Evolutionary conservation across 2,113 vertebrate genomes (phyloP).

Genomic region (Carlito syrichta): DNA sequence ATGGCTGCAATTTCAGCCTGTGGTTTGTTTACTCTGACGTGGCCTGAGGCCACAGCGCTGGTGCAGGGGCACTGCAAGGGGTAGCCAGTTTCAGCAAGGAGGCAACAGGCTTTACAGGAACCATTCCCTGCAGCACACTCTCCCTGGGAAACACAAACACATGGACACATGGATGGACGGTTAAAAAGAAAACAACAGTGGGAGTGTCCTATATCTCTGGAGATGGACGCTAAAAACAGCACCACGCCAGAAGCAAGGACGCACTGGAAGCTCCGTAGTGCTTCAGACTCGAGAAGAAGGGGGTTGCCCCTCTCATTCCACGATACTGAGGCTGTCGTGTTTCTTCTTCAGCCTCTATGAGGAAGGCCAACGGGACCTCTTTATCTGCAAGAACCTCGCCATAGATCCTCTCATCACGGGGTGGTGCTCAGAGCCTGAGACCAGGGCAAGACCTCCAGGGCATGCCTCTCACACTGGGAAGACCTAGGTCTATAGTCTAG

Average conservation of each 20-base stretch:
- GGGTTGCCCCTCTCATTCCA: background rate
- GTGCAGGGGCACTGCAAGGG: background rate
- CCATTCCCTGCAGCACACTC: background rate
- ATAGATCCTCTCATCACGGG: rapidly evolving
- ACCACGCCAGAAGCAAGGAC: background rate
- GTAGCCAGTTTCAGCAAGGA: background rate
- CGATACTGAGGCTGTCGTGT: background rate
- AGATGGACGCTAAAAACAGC: slow-evolving; percentile 1
- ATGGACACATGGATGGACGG: background rate
- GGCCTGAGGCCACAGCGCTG: background rate
- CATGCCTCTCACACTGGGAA: background rate
- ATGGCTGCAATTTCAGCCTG: slow-evolving; percentile 38
- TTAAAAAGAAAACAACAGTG: background rate
- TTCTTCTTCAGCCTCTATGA: background rate
- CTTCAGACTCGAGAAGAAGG: background rate
- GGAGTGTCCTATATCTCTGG: background rate
- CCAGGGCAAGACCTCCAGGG: background rate
- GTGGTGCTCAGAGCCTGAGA: background rate
- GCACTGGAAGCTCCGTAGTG: background rate
- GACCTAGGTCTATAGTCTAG: too few relatives aligned
- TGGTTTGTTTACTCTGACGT: slow-evolving; percentile 49
- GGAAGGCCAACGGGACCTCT: background rate
- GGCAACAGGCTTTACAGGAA: background rate
- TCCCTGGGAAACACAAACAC: slow-evolving; percentile 17
- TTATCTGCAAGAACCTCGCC: background rate